A percentile compares a stretch with the other conserved stretches of the same genome.
Evolutionary conservation across 2,113 vertebrate genomes (phyloP).

Genomic region (Amblyopsis rosae): DNA sequence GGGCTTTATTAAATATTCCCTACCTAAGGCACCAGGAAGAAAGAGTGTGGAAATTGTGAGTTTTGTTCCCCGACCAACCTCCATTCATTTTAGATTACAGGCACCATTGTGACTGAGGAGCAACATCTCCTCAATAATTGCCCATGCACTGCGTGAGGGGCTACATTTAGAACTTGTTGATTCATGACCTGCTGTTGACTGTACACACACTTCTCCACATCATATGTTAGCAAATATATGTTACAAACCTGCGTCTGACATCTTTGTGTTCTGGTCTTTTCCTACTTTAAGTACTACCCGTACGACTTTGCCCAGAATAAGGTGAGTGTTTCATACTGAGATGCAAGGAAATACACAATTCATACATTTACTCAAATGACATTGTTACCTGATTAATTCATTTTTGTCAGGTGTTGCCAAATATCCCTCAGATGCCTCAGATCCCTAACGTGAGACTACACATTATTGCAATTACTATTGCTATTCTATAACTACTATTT

Average conservation of each 20-base stretch:
- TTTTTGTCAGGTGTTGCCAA: slow-evolving; percentile 62
- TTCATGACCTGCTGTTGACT: background rate
- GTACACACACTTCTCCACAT: background rate
- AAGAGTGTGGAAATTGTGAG: slow-evolving; percentile 78
- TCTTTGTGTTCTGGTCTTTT: slow-evolving; percentile 23
- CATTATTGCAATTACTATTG: background rate
- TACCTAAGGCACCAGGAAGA: slow-evolving; percentile 76
- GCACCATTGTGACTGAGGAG: background rate
- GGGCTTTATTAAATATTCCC: slow-evolving; percentile 74
- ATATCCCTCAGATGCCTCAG: slow-evolving; percentile 55
- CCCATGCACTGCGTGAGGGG: background rate
- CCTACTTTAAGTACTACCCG: slow-evolving; percentile 72
- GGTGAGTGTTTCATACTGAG: slow-evolving; percentile 49
- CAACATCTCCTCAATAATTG: background rate
- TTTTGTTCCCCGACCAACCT: background rate
- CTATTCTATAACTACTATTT: background rate
- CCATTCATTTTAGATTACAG: background rate
- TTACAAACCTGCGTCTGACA: background rate
- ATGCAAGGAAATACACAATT: background rate
- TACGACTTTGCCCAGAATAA: slow-evolving; percentile 68
- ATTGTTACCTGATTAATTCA: background rate
- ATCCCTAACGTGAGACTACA: slow-evolving; percentile 52
- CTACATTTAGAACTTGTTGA: background rate
- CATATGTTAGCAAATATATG: background rate
- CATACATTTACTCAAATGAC: background rate